phyloP scores from a whole-genome alignment of 2,113 vertebrate species.

The Ceyx cyanopectus region DNA sequence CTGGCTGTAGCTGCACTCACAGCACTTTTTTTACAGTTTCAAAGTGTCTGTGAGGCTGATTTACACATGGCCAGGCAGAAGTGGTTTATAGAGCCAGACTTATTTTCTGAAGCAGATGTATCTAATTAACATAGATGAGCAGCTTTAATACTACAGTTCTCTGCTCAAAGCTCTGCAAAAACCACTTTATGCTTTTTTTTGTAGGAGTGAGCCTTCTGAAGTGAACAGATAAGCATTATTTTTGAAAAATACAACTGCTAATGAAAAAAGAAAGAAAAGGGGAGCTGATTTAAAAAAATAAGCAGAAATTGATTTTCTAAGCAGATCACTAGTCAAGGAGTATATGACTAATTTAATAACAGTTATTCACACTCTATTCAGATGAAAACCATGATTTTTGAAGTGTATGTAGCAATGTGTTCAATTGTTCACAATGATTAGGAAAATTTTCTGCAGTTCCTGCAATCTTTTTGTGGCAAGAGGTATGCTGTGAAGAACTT shows the following conservation, averaged over 20 bases:
- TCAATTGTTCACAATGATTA: not conserved
- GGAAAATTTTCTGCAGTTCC: not conserved
- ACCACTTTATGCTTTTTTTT: not conserved
- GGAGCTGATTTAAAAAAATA: not conserved
- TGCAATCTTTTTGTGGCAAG: not conserved
- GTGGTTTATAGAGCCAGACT: not conserved
- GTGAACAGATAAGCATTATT: not conserved
- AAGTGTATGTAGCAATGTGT: not conserved
- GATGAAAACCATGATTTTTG: not conserved
- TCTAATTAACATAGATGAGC: not conserved
- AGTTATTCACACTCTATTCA: not conserved
- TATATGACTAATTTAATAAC: not conserved
- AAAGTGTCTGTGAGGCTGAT: not conserved
- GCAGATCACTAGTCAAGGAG: not conserved
- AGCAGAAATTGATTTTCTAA: not conserved
- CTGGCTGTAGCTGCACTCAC: not conserved
- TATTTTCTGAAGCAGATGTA: constrained; percentile 9
- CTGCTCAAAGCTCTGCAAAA: not conserved
- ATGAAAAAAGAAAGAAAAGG: not conserved
- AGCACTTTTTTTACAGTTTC: not conserved
- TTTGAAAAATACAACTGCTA: not conserved
- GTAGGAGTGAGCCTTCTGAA: not conserved
- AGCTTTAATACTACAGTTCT: not conserved
- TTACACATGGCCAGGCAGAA: not conserved
- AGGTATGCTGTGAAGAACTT: not conserved